phyloP scores from a whole-genome alignment of 2,888 invertebrate species.

The Chouioia cunea region DNA sequence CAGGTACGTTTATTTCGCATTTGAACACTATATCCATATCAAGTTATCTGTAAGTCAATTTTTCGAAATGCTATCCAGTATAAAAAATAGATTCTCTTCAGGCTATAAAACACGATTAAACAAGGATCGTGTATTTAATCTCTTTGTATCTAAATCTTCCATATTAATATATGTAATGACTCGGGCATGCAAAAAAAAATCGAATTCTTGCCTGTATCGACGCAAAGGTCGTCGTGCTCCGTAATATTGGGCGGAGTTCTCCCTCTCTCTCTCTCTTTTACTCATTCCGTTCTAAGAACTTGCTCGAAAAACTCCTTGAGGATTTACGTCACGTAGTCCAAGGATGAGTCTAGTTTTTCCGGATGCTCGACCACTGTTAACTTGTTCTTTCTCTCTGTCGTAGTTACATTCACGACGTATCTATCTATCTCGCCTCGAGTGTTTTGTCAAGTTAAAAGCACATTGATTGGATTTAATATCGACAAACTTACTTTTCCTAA shows the following conservation, averaged over 20 bases:
- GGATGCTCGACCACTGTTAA: not conserved
- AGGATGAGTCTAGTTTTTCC: slow-evolving; percentile 16
- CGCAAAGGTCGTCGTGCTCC: slow-evolving; percentile 25
- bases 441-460: no score
- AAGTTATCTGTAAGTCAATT: not conserved
- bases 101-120: no score
- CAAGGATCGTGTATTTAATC: slow-evolving; percentile 10
- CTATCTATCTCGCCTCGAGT: not conserved
- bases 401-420: no score
- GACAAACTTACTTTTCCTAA: not conserved
- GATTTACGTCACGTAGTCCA: slow-evolving; percentile 7
- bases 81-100: no score
- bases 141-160: slow-evolving; percentile 20
- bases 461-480: no score
- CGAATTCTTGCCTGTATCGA: slow-evolving; percentile 15
- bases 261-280: not conserved
- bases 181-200: not conserved
- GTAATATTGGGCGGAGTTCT: slow-evolving; percentile 23
- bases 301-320: no score
- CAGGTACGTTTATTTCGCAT: slow-evolving; percentile 3
- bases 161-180: no score
- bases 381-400: no score
- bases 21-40: no score
- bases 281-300: no score
- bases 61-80: not conserved